These are phyloP conservation scores for Sinosuthora webbiana DNA, from an alignment of 2,113 vertebrate species.

Conservation along the genomic window DNA sequence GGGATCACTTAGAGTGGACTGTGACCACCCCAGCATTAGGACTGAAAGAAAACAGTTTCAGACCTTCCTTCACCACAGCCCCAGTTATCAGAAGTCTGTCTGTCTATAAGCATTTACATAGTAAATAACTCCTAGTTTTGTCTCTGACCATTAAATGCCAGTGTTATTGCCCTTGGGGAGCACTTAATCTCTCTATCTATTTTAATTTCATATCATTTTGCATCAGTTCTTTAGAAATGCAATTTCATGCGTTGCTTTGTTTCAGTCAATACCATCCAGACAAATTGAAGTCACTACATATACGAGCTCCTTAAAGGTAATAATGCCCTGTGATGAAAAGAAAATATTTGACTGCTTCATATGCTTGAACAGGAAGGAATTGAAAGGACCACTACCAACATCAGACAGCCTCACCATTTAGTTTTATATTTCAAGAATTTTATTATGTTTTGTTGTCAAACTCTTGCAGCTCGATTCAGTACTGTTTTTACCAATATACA, in stretches of 20 bases:
- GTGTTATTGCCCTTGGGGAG: conserved; percentile 33
- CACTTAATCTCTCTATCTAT: conserved; percentile 49
- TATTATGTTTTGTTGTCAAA: background rate
- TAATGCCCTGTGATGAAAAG: conserved; percentile 15
- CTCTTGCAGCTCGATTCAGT: background rate
- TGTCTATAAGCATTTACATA: background rate
- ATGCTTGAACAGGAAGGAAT: background rate
- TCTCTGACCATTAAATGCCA: conserved; percentile 36
- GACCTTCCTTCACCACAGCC: background rate
- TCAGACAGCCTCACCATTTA: background rate
- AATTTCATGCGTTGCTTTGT: conserved; percentile 48
- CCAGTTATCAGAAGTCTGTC: background rate
- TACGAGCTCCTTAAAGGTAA: conserved; percentile 40
- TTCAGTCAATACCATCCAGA: conserved; percentile 57
- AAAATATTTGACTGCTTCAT: conserved; percentile 22
- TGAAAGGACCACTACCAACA: background rate
- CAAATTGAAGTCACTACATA: conserved; percentile 22
- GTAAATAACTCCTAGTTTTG: conserved; percentile 34
- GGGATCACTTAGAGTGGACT: background rate
- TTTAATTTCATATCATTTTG: conserved; percentile 65
- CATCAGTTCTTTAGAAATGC: conserved; percentile 53
- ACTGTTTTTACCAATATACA: background rate
- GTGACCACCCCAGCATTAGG: background rate
- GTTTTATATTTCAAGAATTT: background rate
- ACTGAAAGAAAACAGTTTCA: conserved; percentile 5